Evolutionary conservation across 2,113 vertebrate genomes (phyloP), one percentile per base, ranked within the genome.

Genomic region (Barbus barbus): DNA sequence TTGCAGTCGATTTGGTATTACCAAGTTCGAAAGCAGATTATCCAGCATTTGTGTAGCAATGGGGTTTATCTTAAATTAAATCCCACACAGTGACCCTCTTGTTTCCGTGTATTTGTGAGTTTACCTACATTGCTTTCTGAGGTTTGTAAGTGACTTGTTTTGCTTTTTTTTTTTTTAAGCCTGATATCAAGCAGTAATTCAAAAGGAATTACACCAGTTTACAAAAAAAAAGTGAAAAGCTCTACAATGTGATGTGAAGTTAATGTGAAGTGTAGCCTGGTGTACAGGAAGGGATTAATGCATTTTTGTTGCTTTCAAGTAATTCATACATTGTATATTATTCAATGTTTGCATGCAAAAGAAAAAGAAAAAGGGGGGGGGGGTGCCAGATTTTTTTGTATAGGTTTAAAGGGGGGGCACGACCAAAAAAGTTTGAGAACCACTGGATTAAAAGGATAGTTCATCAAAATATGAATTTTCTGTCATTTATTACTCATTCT

Each of bases 11-110:
- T 87, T 85, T 67, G 88, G 92, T 89, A 92, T 94, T 92, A 92
- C 87, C 86, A 89, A 93, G 88, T 90, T 89, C 88, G 90, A 90
- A 92, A 94, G 90, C 90, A 92, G 92, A 94, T 94, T 93, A 93
- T 85, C 75, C 63, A 67, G 87, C 77, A 86, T 91, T 91, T 90
- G 88, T 91, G 90, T 83, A 61, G 88, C 87, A 90, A 87, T 67
- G 82, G 84, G 78, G 90, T 90, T 86, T 81, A 80, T 46, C 82
- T 89, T 84, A 86, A 51, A 28, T 69, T 88, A 88, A 89, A 89
- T 86, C 85, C 86, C 85, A 53, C 63, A 69, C 86, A 83, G 78
- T 81, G 78, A 53, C 74, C 79, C 36, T 83, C 63, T 83, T 84
- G 87, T 86, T 83, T 84, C 69, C 24, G 67, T 53, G 36, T 24